Conservation (phyloP, 2,113 vertebrate species). For the Alligator mississippiensis region DNA sequence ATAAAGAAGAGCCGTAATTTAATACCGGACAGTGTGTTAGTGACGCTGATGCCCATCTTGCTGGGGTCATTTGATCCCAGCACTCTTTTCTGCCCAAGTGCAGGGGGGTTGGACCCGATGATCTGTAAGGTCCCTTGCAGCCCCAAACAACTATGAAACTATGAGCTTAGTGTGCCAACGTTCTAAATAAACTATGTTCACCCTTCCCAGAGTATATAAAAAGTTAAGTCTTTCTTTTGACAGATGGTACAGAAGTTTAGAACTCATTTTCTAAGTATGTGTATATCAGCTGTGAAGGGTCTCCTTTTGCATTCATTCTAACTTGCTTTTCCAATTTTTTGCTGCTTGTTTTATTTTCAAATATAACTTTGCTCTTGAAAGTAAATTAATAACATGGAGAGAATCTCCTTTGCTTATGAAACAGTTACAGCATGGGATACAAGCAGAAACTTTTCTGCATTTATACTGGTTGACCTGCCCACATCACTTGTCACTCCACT, state of each 20-base stretch:
- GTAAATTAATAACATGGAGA: rapidly evolving
- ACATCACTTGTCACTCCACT: background rate
- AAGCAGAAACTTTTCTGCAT: background rate
- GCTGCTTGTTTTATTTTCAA: background rate
- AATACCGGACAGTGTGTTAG: slow-evolving; percentile 44
- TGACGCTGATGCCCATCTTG: background rate
- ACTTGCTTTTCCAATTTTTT: background rate
- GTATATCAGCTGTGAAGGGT: background rate
- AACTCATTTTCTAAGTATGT: background rate
- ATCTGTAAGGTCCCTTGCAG: too few species aligned
- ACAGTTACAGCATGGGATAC: background rate
- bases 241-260: background rate
- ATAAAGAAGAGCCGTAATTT: slow-evolving; percentile 58
- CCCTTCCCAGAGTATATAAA: slow-evolving; percentile 28
- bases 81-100: too few species aligned
- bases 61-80: too few species aligned
- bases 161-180: slow-evolving; percentile 25
- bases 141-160: too few species aligned
- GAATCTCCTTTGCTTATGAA: rapidly evolving
- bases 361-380: background rate
- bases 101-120: too few species aligned
- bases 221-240: slow-evolving; percentile 46
- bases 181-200: slow-evolving; percentile 70
- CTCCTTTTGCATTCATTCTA: background rate
- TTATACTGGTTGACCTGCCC: background rate